Conservation (phyloP, 2,113 vertebrate species). For the Melanerpes aurifrons region DNA sequence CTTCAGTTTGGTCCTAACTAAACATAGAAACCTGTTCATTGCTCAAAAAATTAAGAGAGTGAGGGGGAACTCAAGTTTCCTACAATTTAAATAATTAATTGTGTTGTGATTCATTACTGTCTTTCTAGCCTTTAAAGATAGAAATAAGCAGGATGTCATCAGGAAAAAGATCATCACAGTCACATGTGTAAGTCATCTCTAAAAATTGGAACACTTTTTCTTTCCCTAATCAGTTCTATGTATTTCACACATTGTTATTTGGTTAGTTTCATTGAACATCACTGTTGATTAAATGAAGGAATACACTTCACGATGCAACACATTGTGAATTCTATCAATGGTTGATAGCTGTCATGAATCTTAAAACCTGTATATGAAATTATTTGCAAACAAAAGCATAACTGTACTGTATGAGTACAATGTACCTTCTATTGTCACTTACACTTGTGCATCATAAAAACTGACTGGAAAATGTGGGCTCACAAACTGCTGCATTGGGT, state of each 20-base stretch:
- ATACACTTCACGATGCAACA: background rate
- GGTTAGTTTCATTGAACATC: background rate
- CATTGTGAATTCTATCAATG: background rate
- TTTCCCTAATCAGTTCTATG: background rate
- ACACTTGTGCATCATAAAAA: background rate
- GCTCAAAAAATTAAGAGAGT: rapidly evolving
- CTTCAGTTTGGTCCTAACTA: background rate
- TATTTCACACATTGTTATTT: background rate
- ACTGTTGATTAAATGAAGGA: background rate
- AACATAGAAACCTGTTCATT: background rate
- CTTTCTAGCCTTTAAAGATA: background rate
- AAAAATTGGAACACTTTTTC: background rate
- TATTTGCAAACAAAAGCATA: background rate
- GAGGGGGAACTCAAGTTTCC: background rate
- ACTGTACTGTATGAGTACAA: background rate
- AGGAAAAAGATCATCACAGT: background rate
- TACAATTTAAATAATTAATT: background rate
- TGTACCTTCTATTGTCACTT: background rate
- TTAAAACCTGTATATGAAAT: background rate
- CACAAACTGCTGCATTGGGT: background rate
- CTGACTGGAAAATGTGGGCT: background rate
- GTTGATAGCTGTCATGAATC: background rate
- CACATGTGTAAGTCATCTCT: background rate
- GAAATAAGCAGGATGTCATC: background rate
- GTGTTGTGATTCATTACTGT: background rate